Base-by-base conservation (phyloP, 2,113 vertebrate species). In the Myxocyprinus asiaticus region DNA sequence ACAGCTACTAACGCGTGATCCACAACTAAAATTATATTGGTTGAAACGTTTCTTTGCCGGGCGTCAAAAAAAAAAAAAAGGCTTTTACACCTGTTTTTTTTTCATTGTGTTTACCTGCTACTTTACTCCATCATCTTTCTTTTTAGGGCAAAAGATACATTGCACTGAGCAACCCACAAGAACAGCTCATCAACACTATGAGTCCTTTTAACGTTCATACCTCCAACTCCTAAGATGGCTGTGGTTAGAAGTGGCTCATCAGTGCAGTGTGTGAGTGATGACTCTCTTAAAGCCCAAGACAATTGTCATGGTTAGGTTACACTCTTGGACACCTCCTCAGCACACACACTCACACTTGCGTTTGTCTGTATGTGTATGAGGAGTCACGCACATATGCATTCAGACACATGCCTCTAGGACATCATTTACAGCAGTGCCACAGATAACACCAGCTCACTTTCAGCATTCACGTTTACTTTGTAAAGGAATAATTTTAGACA, bases 231-330 rank as follows among this genome's bases (percentile, higher is more conserved):
- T 64, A 70, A 77, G 70, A 82, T 83, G 77, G 72, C 74, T 5
- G 56, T 56, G 17, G 45, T 65, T 47, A 11, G 61, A 67, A 45
- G 79, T 59, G 66, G 51, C 67, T 72, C 78, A 56, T 82, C 64
- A 82, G 48, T 76, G 63, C 42, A 50, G 43, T 80, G 68, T 72
- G 67, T 80, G 48, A 65, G 69, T 74, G 81, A 80, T 74, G 82
- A 77, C 82, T 81, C 64, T 77, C 81, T 83, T 51, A 68, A 65
- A 56, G 66, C 33, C 58, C 42, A 53, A 69, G 77, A 86, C 83
- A 82, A 79, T 79, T 67, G 67, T 64, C 42, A 65, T 81, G 69
- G 58, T 86, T 81, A 58, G 79, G 81, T 86, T 86, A 75, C 83
- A 83, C n/a, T 66, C 75, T 44, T 71, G 68, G 51, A 55, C 68